These are phyloP conservation scores for Tenebrio molitor DNA, from an alignment of 1,140 invertebrate genomes.

Conservation along the genomic window DNA sequence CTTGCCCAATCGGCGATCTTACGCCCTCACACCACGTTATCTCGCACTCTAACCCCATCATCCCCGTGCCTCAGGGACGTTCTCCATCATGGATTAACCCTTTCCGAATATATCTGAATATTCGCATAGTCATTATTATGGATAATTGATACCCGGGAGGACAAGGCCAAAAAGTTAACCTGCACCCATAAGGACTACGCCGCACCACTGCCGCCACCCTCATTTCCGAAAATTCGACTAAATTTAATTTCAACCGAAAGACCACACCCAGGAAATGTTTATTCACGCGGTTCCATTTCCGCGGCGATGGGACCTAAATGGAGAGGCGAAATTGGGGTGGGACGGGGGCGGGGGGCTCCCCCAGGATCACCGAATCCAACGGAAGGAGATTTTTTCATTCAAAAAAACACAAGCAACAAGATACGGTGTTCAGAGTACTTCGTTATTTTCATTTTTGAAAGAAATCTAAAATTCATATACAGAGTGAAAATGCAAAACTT, in stretches of 20 bases:
- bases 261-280: constrained; percentile 47
- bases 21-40: constrained; percentile 54
- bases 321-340: constrained; percentile 1
- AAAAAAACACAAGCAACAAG: no score
- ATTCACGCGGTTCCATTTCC: constrained; percentile 44
- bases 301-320: neutral
- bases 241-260: constrained; percentile 42
- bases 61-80: constrained; percentile 48
- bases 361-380: no score
- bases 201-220: constrained; percentile 7
- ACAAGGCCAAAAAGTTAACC: constrained; percentile 42
- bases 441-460: no score
- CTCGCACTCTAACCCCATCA: constrained; percentile 46
- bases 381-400: no score
- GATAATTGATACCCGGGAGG: constrained; percentile 47
- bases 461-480: no score
- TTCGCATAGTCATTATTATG: constrained; percentile 48
- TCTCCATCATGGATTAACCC: constrained; percentile 53
- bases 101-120: constrained; percentile 47
- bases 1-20: constrained; percentile 51
- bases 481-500: no score
- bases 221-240: constrained; percentile 42
- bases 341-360: no score
- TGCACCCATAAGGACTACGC: neutral
- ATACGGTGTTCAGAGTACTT: no score